Evolutionary conservation across 1,140 invertebrate genomes (phyloP).

Genomic region (Epicauta chinensis): DNA sequence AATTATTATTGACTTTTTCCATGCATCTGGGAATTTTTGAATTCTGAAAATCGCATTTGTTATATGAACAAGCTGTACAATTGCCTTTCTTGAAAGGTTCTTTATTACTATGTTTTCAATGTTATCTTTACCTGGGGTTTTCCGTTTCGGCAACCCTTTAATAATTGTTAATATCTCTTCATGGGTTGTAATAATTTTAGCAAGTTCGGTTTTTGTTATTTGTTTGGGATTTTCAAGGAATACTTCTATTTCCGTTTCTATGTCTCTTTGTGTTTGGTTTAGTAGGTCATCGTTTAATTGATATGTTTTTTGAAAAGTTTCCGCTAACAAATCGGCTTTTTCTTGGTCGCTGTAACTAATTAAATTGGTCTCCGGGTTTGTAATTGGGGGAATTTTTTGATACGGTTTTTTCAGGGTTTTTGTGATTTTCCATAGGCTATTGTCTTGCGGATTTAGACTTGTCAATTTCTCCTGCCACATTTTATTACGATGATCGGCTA

Average conservation of each 20-base stretch:
- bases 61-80: conserved; percentile 8
- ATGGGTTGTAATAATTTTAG: background rate
- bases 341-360: background rate
- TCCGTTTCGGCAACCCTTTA: background rate
- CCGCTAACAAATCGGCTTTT: background rate
- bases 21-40: conserved; percentile 32
- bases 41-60: conserved; percentile 31
- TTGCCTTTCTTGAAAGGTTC: conserved; percentile 8
- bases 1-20: conserved; percentile 41
- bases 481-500: background rate
- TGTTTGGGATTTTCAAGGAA: background rate
- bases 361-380: background rate
- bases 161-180: background rate
- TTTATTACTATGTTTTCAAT: conserved; percentile 9
- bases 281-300: background rate
- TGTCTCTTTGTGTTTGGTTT: background rate
- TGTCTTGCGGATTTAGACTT: background rate
- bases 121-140: conserved; percentile 16
- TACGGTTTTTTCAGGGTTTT: background rate
- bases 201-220: background rate
- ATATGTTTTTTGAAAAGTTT: background rate
- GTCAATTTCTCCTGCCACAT: background rate
- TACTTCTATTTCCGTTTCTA: background rate
- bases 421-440: background rate
- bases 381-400: background rate